Evolutionary conservation across 2,113 vertebrate species (phyloP).

Genomic region (Myotis brandtii): DNA sequence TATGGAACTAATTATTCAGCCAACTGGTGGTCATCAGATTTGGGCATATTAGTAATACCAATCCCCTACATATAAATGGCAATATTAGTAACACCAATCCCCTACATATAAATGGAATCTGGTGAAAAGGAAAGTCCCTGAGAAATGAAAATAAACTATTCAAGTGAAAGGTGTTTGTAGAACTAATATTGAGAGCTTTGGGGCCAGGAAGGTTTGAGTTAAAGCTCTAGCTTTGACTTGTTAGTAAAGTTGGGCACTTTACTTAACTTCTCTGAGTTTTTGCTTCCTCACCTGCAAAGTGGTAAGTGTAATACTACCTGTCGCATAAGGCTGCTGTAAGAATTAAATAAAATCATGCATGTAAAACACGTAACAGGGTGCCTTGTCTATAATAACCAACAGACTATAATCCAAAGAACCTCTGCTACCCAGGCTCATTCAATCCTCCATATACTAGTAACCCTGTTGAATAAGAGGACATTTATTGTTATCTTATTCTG

Average conservation of each 20-base stretch:
- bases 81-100: background rate
- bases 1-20: background rate
- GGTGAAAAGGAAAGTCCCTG: background rate
- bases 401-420: background rate
- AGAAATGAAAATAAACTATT: background rate
- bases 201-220: background rate
- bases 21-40: background rate
- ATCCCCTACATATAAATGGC: background rate
- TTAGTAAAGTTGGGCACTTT: background rate
- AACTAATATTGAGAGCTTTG: background rate
- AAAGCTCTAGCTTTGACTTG: background rate
- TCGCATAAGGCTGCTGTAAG: background rate
- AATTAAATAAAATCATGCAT: constrained; percentile 1
- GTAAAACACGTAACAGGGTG: background rate
- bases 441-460: background rate
- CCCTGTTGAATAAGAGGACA: background rate
- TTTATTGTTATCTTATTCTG: background rate
- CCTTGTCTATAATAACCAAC: background rate
- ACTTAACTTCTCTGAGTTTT: background rate
- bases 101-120: background rate
- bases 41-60: background rate
- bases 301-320: background rate
- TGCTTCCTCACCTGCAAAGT: background rate
- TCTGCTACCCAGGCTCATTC: background rate
- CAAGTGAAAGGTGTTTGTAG: background rate